Base-by-base conservation (phyloP, 2,888 invertebrate species). In the Loripinus fragilis region DNA sequence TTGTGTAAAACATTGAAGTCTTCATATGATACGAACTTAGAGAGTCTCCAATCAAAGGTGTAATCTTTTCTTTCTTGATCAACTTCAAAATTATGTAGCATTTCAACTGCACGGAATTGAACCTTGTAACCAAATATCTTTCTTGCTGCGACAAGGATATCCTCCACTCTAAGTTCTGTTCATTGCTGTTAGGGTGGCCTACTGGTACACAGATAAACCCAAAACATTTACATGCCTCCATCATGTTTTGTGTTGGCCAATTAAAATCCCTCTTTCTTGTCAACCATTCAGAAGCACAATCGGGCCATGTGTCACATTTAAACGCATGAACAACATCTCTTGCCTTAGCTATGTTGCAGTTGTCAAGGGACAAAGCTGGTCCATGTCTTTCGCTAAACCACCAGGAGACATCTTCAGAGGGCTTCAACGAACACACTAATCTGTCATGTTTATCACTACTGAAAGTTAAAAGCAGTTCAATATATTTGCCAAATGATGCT, bases 21-120 rank as follows among this genome's bases (percentile, higher is more conserved):
- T 52, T 52, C 8, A n/a, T 25, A 52, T 52, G 52, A 52, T 52
- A 52, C 15, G 52, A 52, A 15, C 52, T 52, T 3, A 52, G 52
- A 8, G 52, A 52, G 3, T 52, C 52, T 28, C 45, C 68, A 17
- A 52, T 28, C 2, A 5, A 23, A 12, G 23, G 10, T 23, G 52
- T 8, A 25, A 52, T 25, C 7, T 20, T 52, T 2, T 52, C 52
- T 25, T 52, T 52, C 52, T 52, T 52, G 2, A n/a, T 25, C 25
- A 52, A 8, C 15, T 52, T 52, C 5, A 52, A 28, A 2, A 52
- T 3, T 7, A 52, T 28, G 25, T 28, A 52, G 25, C 52, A 52
- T 28, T 52, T 52, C 3, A 20, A 15, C 15, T 52, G 52, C 2
- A 28, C 28, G 3, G 52, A 23, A 52, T 25, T 52, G 23, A 52